Base-by-base conservation (phyloP, 2,888 invertebrate species). In the Ennomos fuscantarius region DNA sequence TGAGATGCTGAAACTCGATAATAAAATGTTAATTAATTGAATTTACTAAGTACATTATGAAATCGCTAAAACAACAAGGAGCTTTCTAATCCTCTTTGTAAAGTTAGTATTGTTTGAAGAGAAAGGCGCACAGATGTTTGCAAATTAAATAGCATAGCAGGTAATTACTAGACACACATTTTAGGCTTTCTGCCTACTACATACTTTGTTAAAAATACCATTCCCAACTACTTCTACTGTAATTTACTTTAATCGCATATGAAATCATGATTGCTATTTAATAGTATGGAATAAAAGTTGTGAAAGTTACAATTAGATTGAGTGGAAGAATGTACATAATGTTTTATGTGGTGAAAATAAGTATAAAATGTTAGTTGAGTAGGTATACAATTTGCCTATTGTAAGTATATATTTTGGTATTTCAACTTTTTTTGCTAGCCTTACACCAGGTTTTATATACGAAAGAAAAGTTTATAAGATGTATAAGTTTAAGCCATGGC, bases 21-120 rank as follows among this genome's bases (percentile, higher is more conserved):
- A 11, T 49, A 40, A 48, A 41, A 46, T 56, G 47, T 47, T 31
- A 55, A 47, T 39, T 50, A 67, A 68, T 66, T 61, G 58, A 65
- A 64, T 70, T 65, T 62, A 47, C 59, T 65, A 66, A 61, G 62
- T 74, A 65, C 68, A 66, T 24, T 24, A 24, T 24, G 60, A 72
- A 68, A 66, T 53, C 47, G 53, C 63, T 68, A 63, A 74, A 68
- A 69, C 65, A 68, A 70, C 55, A 62, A 65, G 55, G 65, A 64
- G 70, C 81, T 85, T 85, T 84, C 86, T 82, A 81, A 74, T 71
- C 57, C 59, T 70, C 62, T 67, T 68, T 68, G 69, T 74, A 64
- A 68, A 69, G 68, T 69, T 76, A 76, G 74, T 66, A 74, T 78
- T 82, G 77, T 82, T 81, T 80, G 67, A 79, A 79, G 87, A 86